Percentiles rank a stretch among this genome's conserved stretches.
These are phyloP conservation scores for Lordiphosa collinella DNA, from an alignment of 1,140 invertebrate genomes.

Conservation along the genomic window DNA sequence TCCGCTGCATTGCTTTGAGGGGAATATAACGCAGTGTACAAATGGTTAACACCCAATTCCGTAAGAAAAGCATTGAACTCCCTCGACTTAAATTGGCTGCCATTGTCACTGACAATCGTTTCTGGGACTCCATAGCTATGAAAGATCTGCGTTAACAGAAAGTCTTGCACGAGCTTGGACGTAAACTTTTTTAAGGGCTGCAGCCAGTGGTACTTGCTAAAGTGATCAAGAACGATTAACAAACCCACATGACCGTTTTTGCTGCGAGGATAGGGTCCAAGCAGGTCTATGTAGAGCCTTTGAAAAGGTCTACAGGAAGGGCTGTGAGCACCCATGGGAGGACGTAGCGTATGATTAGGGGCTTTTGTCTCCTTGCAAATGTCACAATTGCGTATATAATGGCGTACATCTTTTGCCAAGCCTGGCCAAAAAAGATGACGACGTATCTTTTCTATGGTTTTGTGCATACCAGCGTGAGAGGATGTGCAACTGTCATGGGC, in stretches of 20 bases:
- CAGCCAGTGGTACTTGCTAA: neutral
- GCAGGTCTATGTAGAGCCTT: no score
- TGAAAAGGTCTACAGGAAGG: no score
- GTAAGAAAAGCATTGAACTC: slow-evolving; percentile 29
- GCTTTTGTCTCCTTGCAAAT: slow-evolving; percentile 3
- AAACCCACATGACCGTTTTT: neutral
- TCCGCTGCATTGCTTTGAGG: slow-evolving; percentile 31
- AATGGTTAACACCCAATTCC: no score
- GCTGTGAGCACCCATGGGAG: neutral
- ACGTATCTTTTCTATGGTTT: slow-evolving; percentile 3
- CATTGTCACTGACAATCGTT: neutral
- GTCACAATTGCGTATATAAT: neutral
- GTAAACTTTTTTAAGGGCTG: neutral
- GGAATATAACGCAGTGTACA: neutral
- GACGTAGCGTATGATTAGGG: neutral
- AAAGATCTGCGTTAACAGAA: no score
- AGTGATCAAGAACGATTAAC: neutral
- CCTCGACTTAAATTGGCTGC: slow-evolving; percentile 2
- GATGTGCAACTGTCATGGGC: no score
- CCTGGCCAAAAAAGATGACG: slow-evolving; percentile 1
- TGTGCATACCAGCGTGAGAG: neutral
- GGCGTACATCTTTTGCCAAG: neutral
- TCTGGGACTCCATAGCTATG: neutral
- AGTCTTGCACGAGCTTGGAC: neutral
- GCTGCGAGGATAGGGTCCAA: no score